Conservation (phyloP, 1,140 invertebrate species). For the Apolygus lucorum region DNA sequence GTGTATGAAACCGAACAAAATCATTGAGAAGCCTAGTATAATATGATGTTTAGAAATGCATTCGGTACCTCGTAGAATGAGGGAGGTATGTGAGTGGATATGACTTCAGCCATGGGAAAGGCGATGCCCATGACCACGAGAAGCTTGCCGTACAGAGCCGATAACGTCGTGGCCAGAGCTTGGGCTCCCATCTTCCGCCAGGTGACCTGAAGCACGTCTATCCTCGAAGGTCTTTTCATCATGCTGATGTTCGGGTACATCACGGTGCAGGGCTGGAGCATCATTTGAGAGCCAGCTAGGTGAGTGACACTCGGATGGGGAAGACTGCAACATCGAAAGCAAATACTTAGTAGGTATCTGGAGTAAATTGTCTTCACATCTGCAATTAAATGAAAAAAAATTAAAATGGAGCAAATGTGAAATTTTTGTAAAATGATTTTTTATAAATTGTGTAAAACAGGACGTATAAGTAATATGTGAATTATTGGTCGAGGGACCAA, state of each 20-base stretch:
- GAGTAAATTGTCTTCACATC: too few relatives aligned
- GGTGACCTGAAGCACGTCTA: conserved; percentile 42
- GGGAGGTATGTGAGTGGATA: conserved; percentile 81
- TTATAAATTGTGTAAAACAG: too few relatives aligned
- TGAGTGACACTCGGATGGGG: conserved; percentile 24
- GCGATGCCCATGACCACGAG: conserved; percentile 89
- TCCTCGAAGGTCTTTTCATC: conserved; percentile 40
- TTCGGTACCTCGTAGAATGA: conserved; percentile 74
- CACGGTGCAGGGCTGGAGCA: conserved; percentile 30
- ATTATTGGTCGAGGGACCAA: too few relatives aligned
- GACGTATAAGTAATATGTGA: too few relatives aligned
- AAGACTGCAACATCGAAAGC: too few relatives aligned
- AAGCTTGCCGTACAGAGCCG: conserved; percentile 86
- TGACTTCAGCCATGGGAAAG: conserved; percentile 86
- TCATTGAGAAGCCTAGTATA: too few relatives aligned
- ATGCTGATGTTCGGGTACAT: conserved; percentile 33
- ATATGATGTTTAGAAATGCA: too few relatives aligned
- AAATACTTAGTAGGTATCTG: too few relatives aligned
- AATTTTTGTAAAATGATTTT: too few relatives aligned
- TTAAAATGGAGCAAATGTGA: too few relatives aligned
- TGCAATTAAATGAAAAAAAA: too few relatives aligned
- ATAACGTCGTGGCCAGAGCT: conserved; percentile 73
- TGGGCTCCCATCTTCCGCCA: conserved; percentile 49
- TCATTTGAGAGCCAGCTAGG: conserved; percentile 21
- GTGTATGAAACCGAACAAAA: too few relatives aligned